These are phyloP conservation scores for Lomographa bimaculata DNA, from an alignment of 2,888 invertebrate species.

Conservation along the genomic window DNA sequence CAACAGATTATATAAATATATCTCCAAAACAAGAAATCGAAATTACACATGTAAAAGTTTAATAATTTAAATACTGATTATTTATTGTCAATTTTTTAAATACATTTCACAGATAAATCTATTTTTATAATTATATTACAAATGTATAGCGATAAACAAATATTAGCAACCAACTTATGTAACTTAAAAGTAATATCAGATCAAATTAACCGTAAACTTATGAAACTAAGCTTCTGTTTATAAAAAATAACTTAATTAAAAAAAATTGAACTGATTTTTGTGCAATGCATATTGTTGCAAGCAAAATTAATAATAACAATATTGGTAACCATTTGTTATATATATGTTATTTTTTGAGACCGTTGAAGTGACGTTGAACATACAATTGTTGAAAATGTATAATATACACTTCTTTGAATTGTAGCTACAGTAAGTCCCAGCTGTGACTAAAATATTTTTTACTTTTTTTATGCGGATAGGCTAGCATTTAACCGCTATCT, in stretches of 20 bases:
- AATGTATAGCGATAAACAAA: conserved; percentile 35
- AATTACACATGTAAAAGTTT: conserved; percentile 42
- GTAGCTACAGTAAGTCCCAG: no score
- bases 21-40: conserved; percentile 69
- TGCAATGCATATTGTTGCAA: conserved; percentile 48
- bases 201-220: conserved; percentile 47
- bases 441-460: no score
- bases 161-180: conserved; percentile 34
- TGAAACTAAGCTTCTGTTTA: conserved; percentile 37
- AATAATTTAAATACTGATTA: conserved; percentile 80
- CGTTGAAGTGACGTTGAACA: no score
- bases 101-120: conserved; percentile 55
- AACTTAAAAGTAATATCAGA: conserved; percentile 48
- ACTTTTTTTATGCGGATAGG: no score
- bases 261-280: conserved; percentile 61
- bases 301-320: conserved; percentile 43
- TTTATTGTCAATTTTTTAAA: conserved; percentile 79
- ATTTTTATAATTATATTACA: conserved; percentile 45
- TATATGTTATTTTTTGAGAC: conserved; percentile 22
- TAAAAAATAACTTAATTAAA: conserved; percentile 40
- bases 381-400: no score
- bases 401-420: no score
- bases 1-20: conserved; percentile 75
- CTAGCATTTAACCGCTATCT: no score
- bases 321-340: conserved; percentile 52